Evolutionary conservation across 2,888 invertebrate genomes (phyloP), one percentile per base, ranked within the genome.

Genomic region (Parnassius orleans): DNA sequence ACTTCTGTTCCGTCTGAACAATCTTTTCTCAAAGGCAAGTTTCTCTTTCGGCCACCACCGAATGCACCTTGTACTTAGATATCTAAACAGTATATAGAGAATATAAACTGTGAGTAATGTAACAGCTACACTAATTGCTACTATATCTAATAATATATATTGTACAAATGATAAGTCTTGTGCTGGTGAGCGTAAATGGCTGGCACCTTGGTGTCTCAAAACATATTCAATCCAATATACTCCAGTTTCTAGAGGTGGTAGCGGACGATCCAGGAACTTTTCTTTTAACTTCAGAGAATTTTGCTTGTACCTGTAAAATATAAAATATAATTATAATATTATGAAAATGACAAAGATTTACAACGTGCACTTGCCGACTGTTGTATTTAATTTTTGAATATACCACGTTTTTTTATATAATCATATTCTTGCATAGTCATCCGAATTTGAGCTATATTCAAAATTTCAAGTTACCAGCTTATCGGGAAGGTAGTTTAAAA

Each of bases 191-290:
- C 91, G 81, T 41, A 93, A 66, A 64, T 93, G 92, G 1, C 77
- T 68, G 0, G 93, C 93, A 1, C 93, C 93, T 61, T 92, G 90
- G 69, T 94, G 93, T 47, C 93, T 87, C 9, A 93, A 78, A 0
- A 94, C 92, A 68, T 94, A 94, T 76, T 95, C 94, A 57, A 93
- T 90, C 94, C 94, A 95, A 79, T 93, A 94, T 1, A 94, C 81
- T 0, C 93, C 93, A 33, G 92, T 93, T 42, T 94, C 93, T 64
- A 94, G 69, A 0, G 94, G 93, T 14, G 89, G 85, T 72, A 92
- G 75, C 0, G 93, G 93, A 33, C 94, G 84, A 72, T 94, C 94
- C 47, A 91, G 79, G 77, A 93, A 94, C 65, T 92, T 84, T 53
- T 86, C 83, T 57, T 91, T 90, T 59, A 93, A 72, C 67, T 77